Evolutionary conservation across 1,140 invertebrate species (phyloP).

Genomic region (Tetraneura akinire): DNA sequence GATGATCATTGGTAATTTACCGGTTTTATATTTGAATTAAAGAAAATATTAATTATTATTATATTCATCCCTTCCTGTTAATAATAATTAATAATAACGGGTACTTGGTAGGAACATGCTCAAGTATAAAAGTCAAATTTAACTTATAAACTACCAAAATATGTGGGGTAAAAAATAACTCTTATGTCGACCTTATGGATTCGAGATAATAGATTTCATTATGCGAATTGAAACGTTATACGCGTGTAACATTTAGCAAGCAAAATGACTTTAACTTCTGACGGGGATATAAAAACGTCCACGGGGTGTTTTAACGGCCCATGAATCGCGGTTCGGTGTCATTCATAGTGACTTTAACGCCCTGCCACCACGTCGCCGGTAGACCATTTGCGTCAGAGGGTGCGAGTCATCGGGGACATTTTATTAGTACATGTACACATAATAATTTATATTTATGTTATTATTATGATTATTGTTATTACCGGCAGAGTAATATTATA

Average conservation of each 20-base stretch:
- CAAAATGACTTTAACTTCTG: background rate
- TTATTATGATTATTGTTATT: background rate
- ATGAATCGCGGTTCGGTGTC: constrained; percentile 31
- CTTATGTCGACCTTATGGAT: background rate
- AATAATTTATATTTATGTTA: background rate
- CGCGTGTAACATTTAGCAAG: background rate
- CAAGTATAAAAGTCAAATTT: background rate
- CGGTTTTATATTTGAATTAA: background rate
- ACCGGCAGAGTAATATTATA: background rate
- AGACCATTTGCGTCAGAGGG: constrained; percentile 26
- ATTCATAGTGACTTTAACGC: constrained; percentile 38
- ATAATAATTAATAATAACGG: background rate
- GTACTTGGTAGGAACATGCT: background rate
- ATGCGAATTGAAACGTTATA: background rate
- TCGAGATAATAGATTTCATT: background rate
- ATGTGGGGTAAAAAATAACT: too few species aligned
- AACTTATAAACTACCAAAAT: too few species aligned
- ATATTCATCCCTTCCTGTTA: too few species aligned
- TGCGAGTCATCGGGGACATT: background rate
- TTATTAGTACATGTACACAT: background rate
- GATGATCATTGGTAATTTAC: background rate
- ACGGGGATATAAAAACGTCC: background rate
- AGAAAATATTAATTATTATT: too few species aligned
- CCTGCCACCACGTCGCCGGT: constrained; percentile 5
- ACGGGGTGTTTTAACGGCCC: constrained; percentile 37